Evolutionary conservation across 2,888 invertebrate genomes (phyloP), one percentile per base, ranked within the genome.

Genomic region (Diarsia brunnea): DNA sequence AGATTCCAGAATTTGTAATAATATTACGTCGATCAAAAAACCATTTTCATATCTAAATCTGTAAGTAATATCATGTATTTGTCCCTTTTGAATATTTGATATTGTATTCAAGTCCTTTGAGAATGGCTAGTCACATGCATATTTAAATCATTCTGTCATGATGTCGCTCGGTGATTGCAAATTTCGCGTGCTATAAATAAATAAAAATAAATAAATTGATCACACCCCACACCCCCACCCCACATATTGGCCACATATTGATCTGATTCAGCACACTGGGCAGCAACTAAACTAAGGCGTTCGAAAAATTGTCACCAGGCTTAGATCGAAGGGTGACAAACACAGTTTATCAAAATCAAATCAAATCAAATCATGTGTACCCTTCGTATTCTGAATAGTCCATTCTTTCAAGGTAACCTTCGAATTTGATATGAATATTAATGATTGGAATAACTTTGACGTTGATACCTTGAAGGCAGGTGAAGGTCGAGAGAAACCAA

Each of bases 401-500:
- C 69, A 75, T 85, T 82, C 67, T 82, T 76, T 69, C 68, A 58
- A 75, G 63, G 75, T 64, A 58, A 84, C 76, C 69, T 70, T 77
- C 43, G 38, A 27, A 82, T 51, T 82, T 55, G 24, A 49, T 58
- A 76, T 85, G 64, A 85, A 82, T 82, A 85, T 85, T 71, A 47
- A 82, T 71, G 55, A 24, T n/a, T 68, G 21, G 49, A 61, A 55
- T 65, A 51, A 38, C 68, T 81, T 84, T 85, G 68, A 69, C 49
- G 55, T 69, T 38, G 53, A 19, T 47, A 38, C 69, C 75, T 69
- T 78, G 49, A 31, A 77, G 27, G 51, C 21, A 63, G 43, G 43
- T 70, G 68, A 64, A 53, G 79, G 38, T 43, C 19, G 4, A 12
- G 5, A 5, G 19, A 31, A 49, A 53, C 60, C 47, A 67, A 67